Evolutionary conservation across 2,888 invertebrate genomes (phyloP).

Genomic region (Rhingia rostrata): DNA sequence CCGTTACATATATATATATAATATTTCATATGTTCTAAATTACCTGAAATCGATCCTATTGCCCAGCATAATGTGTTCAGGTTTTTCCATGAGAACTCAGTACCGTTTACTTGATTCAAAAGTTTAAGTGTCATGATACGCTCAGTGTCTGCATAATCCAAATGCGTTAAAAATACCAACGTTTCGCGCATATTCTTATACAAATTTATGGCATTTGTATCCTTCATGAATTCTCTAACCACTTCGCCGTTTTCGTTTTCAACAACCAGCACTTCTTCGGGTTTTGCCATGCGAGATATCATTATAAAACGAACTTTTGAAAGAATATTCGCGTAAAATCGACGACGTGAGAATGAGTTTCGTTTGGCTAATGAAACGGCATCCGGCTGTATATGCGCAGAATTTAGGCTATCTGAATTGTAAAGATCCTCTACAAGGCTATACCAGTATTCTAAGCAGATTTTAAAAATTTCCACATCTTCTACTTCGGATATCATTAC

Average conservation of each 20-base stretch:
- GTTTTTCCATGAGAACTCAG: constrained; percentile 99
- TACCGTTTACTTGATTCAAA: constrained; percentile 98
- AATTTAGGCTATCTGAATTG: constrained; percentile 86
- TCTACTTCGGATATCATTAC: constrained; percentile 98
- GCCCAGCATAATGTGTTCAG: constrained; percentile 99
- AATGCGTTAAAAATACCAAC: constrained; percentile 98
- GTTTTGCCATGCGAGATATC: constrained; percentile 99
- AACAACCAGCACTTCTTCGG: constrained; percentile 99
- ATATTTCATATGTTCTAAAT: constrained; percentile 20
- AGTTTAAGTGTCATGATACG: constrained; percentile 99
- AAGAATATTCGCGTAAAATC: constrained; percentile 91
- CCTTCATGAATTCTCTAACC: constrained; percentile 99
- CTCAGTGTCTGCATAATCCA: constrained; percentile 98
- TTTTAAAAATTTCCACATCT: constrained; percentile 99
- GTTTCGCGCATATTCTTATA: constrained; percentile 99
- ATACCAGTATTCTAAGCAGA: constrained; percentile 99
- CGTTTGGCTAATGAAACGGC: constrained; percentile 78
- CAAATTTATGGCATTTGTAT: constrained; percentile 99
- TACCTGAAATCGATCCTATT: constrained; percentile 98
- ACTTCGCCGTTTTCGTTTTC: constrained; percentile 99
- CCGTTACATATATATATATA: too few relatives aligned
- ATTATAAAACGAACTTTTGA: constrained; percentile 97
- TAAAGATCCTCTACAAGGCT: constrained; percentile 95
- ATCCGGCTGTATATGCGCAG: constrained; percentile 80
- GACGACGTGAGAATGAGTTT: constrained; percentile 85